Evolutionary conservation across 2,113 vertebrate genomes (phyloP).

Genomic region (Cathartes aura): DNA sequence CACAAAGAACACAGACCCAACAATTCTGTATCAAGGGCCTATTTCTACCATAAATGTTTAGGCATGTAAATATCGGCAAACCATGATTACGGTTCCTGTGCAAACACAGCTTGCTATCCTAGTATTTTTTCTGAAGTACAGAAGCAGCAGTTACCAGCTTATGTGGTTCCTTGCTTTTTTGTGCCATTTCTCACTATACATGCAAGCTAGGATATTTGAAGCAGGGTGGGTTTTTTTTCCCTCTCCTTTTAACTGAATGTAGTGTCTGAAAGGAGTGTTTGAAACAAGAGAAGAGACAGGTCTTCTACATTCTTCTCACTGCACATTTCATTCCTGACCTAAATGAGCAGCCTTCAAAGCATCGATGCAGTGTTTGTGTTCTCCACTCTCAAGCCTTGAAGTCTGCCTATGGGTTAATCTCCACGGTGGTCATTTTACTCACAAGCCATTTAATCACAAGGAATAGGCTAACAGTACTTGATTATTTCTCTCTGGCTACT

Average conservation of each 20-base stretch:
- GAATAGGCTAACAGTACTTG: background rate
- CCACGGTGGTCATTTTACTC: background rate
- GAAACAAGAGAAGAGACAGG: background rate
- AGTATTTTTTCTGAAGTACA: background rate
- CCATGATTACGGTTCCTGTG: background rate
- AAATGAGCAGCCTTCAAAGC: background rate
- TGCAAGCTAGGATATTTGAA: background rate
- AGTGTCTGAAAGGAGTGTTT: background rate
- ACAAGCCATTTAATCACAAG: background rate
- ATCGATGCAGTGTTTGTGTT: background rate
- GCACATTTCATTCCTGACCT: background rate
- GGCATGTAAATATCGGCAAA: background rate
- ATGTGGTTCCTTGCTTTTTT: background rate
- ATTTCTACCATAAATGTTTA: background rate
- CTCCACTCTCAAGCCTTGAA: background rate
- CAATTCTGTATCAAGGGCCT: background rate
- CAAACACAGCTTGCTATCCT: background rate
- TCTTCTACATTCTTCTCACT: background rate
- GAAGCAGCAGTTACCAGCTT: background rate
- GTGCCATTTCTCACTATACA: background rate
- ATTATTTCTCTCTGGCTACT: background rate
- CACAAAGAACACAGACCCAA: background rate
- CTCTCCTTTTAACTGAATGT: background rate
- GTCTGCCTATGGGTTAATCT: background rate
- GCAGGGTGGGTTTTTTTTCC: rapidly evolving